These are phyloP conservation scores for Vireo altiloquus DNA, from an alignment of 2,113 vertebrate genomes.

Conservation along the genomic window DNA sequence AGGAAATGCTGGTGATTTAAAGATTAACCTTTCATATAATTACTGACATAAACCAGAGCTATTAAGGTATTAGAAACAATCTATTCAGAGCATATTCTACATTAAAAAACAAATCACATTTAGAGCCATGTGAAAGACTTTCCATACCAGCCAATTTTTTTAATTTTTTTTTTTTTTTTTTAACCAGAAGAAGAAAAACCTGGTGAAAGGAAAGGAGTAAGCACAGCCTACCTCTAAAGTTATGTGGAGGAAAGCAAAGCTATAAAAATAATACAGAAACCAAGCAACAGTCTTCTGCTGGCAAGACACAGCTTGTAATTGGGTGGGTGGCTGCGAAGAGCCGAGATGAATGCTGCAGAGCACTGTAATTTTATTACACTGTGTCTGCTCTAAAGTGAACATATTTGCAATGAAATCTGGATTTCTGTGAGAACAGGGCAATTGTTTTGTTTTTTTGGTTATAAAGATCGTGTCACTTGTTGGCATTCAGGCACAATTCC, in stretches of 20 bases:
- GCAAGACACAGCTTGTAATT: conserved; percentile 61
- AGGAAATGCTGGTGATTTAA: conserved; percentile 44
- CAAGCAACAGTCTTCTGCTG: conserved; percentile 60
- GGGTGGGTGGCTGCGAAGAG: conserved; percentile 56
- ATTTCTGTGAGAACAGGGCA: conserved; percentile 17
- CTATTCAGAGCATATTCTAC: background rate
- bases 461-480: conserved; percentile 26
- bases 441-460: background rate
- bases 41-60: conserved; percentile 10
- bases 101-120: background rate
- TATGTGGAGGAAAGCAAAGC: conserved; percentile 50
- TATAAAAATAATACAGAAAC: conserved; percentile 67
- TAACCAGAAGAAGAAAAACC: background rate
- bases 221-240: conserved; percentile 46
- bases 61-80: conserved; percentile 10
- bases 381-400: conserved; percentile 22
- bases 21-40: conserved; percentile 58
- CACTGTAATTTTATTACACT: conserved; percentile 52
- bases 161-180: background rate
- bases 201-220: conserved; percentile 22
- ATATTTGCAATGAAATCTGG: conserved; percentile 54
- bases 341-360: conserved; percentile 39
- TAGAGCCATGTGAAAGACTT: background rate
- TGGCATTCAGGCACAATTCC: conserved; percentile 26
- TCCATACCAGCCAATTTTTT: background rate